Evolutionary conservation across 2,797 vertebrate genomes (phyloP), one percentile per base, ranked within the genome.

Genomic region (Geotrypetes seraphini): DNA sequence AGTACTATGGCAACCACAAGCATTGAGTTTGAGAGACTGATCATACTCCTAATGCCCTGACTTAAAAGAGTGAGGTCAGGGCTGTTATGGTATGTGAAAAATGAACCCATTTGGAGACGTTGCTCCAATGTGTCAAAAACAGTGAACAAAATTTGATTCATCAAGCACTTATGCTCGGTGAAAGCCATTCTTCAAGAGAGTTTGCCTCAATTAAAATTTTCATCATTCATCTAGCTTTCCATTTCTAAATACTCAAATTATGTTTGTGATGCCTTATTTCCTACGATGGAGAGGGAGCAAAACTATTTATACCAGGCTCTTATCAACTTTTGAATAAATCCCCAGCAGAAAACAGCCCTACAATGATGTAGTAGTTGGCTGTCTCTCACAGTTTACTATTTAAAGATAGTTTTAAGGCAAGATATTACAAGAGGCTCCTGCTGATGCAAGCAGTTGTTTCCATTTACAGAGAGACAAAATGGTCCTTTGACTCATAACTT

Each of bases 251-350:
- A 33, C 43, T 71, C 48, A 48, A 60, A 19, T 33, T 53, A 67
- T 65, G 59, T 75, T 77, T 53, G 25, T 40, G 57, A 68, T 54
- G 50, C 23, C 48, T 69, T 24, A 7, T 60, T 52, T 71, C 60
- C 62, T 64, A 53, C 39, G 60, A 56, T 48, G 56, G 47, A 53
- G 35, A 51, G 48, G 41, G 39, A 47, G 31, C 37, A 64, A 35
- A 47, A 23, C n/a, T 63, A 59, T 43, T 43, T 16, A 22, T 23
- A 57, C 37, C 62, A 63, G 57, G 53, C 57, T 47, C 51, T 68
- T 36, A 33, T 61, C 39, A 63, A 47, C 48, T 47, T 76, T 61
- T 28, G 26, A 52, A 50, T 51, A 36, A 64, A 11, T 53, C 63
- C 37, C 36, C 62, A 63, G 52, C 71, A 69, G 57, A 57, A 73